Percentiles rank a stretch among this genome's conserved stretches.
Evolutionary conservation across 2,797 vertebrate species (phyloP).

Genomic region (Vespertilio murinus): DNA sequence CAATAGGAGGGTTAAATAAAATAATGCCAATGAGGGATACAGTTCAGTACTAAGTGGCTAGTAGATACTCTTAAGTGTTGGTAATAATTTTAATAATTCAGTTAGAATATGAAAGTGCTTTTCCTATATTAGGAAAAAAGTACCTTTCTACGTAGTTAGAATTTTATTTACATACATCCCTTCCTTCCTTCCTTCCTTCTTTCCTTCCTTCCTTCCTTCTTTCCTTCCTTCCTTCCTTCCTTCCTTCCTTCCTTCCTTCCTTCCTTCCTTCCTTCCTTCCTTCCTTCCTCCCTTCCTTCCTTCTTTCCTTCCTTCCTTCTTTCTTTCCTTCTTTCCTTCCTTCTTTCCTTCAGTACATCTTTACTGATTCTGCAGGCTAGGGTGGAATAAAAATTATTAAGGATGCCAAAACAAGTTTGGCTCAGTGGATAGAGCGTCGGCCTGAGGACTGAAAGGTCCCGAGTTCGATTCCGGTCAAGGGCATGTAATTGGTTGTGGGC

Average conservation of each 20-base stretch:
- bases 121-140: neutral
- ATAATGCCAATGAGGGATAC: neutral
- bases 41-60: neutral
- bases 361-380: neutral
- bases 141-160: neutral
- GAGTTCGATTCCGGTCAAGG: too few species aligned
- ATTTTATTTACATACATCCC: neutral
- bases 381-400: neutral
- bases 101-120: neutral
- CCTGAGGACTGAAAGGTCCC: too few species aligned
- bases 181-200: fast-evolving
- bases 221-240: fast-evolving
- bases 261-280: too few species aligned
- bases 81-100: neutral
- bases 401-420: too few species aligned
- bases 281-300: neutral
- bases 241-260: neutral
- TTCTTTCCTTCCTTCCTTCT: neutral
- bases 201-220: fast-evolving
- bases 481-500: too few species aligned
- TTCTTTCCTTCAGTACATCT: neutral
- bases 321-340: neutral
- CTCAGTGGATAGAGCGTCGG: too few species aligned
- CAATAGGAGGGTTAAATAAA: neutral
- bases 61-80: neutral